phyloP scores from a whole-genome alignment of 2,113 vertebrate genomes.

The Phyllostomus hastatus region DNA sequence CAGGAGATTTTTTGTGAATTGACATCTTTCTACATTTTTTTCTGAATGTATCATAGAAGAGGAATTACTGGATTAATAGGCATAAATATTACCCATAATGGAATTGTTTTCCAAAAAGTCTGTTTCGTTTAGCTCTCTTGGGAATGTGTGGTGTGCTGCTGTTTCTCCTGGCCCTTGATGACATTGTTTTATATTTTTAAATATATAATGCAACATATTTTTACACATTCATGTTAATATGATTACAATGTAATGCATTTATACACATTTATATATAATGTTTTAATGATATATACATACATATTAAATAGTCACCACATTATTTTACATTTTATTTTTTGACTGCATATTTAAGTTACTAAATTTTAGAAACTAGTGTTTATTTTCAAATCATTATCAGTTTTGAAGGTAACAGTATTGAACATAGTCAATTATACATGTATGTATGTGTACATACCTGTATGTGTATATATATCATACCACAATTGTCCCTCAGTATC shows the following conservation, averaged over 20 bases:
- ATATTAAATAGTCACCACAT: background rate
- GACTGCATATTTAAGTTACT: background rate
- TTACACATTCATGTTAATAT: background rate
- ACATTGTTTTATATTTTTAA: background rate
- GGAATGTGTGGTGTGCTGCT: background rate
- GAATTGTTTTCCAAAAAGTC: background rate
- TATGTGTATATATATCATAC: background rate
- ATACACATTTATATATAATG: background rate
- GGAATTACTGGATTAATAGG: background rate
- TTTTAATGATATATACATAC: background rate
- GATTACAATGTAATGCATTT: background rate
- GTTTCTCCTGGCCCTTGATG: background rate
- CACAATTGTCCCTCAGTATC: background rate
- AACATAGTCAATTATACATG: background rate
- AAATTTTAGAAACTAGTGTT: background rate
- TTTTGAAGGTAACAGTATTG: background rate
- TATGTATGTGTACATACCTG: background rate
- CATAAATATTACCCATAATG: background rate
- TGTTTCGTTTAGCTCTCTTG: background rate
- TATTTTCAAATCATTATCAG: background rate
- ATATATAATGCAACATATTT: background rate
- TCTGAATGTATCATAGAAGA: background rate
- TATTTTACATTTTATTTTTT: background rate
- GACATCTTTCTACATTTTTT: slow-evolving; percentile 1
- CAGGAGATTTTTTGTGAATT: background rate